These are phyloP conservation scores for Hirudo medicinalis DNA, from an alignment of 1,140 invertebrate species.

Conservation along the genomic window DNA sequence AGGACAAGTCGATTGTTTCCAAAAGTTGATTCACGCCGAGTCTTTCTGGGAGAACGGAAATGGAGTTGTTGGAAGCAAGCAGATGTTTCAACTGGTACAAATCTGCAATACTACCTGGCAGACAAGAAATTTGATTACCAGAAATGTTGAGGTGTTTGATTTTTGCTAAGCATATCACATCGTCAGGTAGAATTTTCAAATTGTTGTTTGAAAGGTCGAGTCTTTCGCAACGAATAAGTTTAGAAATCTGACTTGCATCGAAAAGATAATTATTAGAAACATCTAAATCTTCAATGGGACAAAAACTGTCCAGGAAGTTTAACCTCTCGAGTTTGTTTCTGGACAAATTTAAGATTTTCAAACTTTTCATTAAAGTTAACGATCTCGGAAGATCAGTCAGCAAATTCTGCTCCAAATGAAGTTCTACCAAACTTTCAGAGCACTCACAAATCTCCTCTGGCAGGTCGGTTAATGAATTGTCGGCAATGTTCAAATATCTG, in stretches of 20 bases:
- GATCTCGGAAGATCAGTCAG: slow-evolving; percentile 29
- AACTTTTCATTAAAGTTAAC: slow-evolving; percentile 26
- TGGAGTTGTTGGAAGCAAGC: slow-evolving; percentile 31
- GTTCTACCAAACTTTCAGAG: slow-evolving; percentile 25
- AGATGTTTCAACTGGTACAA: slow-evolving; percentile 33
- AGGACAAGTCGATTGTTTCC: slow-evolving; percentile 29
- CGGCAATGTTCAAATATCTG: slow-evolving; percentile 29
- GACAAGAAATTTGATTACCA: slow-evolving; percentile 30
- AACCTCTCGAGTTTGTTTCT: slow-evolving; percentile 32
- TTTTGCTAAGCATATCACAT: slow-evolving; percentile 16
- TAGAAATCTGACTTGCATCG: slow-evolving; percentile 7
- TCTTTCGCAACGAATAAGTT: slow-evolving; percentile 11
- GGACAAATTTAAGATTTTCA: slow-evolving; percentile 31
- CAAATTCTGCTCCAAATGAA: slow-evolving; percentile 12
- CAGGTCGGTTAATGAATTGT: slow-evolving; percentile 31
- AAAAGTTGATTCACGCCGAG: slow-evolving; percentile 27
- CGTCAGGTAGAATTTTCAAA: slow-evolving; percentile 14
- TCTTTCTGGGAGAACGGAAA: slow-evolving; percentile 32
- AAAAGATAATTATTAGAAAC: slow-evolving; percentile 25
- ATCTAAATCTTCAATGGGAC: slow-evolving; percentile 28
- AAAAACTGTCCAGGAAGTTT: slow-evolving; percentile 28
- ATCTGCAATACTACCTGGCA: slow-evolving; percentile 33
- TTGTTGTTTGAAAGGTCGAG: slow-evolving; percentile 25
- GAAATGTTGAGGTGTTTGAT: slow-evolving; percentile 17
- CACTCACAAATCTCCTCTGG: slow-evolving; percentile 34